Percentiles rank a stretch among this genome's conserved stretches.
phyloP scores from a whole-genome alignment of 2,113 vertebrate species.

The Anhinga anhinga region DNA sequence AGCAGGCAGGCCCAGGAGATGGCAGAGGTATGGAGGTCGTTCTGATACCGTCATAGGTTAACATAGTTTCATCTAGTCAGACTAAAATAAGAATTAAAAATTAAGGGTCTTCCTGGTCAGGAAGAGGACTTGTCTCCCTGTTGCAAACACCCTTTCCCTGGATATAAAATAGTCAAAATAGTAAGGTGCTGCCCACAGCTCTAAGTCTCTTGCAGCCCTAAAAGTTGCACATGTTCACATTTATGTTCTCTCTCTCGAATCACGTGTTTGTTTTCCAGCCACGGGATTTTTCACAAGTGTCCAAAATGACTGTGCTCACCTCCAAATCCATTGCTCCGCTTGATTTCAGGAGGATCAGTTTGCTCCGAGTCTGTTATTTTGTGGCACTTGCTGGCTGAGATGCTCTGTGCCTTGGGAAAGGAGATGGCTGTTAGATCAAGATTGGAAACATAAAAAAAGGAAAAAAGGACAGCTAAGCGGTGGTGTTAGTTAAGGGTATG shows the following conservation, averaged over 20 bases:
- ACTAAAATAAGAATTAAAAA: not conserved
- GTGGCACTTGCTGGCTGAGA: not conserved
- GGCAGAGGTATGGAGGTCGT: not conserved
- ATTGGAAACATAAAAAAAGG: not conserved
- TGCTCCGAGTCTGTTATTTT: not conserved
- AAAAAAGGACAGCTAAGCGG: not conserved
- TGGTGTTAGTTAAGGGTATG: rapidly evolving
- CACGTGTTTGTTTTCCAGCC: not conserved
- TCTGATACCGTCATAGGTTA: not conserved
- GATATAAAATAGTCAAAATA: not conserved
- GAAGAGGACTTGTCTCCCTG: not conserved
- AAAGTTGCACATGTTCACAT: not conserved
- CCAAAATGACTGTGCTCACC: rapidly evolving
- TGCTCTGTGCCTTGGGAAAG: not conserved
- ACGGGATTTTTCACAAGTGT: not conserved
- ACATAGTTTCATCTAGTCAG: not conserved
- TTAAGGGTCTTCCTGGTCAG: not conserved
- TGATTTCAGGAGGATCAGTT: not conserved
- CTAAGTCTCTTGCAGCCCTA: not conserved
- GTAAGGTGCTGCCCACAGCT: not conserved
- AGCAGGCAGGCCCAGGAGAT: not conserved
- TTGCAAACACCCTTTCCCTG: not conserved
- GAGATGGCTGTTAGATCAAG: not conserved
- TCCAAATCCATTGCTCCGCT: not conserved
- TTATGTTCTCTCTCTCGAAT: not conserved